A percentile compares a stretch with the other conserved stretches of the same genome.
Evolutionary conservation across 2,113 vertebrate genomes (phyloP).

Genomic region (Thinocorus orbignyianus): DNA sequence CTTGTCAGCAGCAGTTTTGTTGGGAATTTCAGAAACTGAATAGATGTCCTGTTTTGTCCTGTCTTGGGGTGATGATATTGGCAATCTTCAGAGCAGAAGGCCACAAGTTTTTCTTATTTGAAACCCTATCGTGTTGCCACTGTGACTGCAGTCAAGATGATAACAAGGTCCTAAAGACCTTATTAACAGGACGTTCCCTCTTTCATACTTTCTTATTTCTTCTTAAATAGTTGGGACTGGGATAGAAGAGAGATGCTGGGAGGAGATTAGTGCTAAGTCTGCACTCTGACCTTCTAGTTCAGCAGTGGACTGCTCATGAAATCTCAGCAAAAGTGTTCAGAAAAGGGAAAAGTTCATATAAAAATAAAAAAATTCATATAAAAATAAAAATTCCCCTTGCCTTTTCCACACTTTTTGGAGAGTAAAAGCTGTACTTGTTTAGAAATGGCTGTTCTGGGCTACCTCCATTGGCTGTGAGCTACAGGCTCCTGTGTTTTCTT

Average conservation of each 20-base stretch:
- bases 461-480: neutral
- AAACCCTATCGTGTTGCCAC: neutral
- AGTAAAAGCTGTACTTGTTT: neutral
- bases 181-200: neutral
- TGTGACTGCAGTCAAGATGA: neutral
- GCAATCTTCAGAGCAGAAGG: neutral
- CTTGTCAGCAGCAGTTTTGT: neutral
- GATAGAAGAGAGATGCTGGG: neutral
- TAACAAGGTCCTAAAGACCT: neutral
- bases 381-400: neutral
- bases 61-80: neutral
- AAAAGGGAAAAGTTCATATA: neutral
- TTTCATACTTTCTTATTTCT: neutral
- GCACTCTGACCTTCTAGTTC: neutral
- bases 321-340: neutral
- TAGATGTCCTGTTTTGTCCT: neutral
- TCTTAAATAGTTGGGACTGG: neutral
- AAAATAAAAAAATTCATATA: neutral
- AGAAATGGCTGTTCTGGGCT: neutral
- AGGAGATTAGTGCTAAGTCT: neutral
- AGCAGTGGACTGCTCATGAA: neutral
- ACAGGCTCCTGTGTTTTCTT: neutral
- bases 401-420: neutral
- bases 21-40: neutral
- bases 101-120: neutral